phyloP scores from a whole-genome alignment of 2,888 invertebrate species.

The Hydraecia micacea region DNA sequence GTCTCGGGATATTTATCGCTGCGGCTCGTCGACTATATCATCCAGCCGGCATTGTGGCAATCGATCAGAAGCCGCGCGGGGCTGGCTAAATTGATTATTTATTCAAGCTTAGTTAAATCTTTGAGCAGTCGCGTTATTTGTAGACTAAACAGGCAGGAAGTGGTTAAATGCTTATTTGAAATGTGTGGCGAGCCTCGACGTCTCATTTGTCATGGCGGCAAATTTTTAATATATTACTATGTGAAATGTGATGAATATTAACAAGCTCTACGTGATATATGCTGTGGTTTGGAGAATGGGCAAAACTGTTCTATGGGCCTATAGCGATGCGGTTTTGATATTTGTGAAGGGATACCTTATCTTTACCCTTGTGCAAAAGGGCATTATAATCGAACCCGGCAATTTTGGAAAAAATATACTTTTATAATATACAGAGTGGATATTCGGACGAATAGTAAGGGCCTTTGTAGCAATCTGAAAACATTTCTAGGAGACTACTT shows the following conservation, averaged over 20 bases:
- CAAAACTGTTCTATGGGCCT: not conserved
- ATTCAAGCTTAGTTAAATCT: slow-evolving; percentile 88
- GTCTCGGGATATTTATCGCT: slow-evolving; percentile 90
- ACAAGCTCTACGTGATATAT: slow-evolving; percentile 41
- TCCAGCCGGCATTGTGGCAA: slow-evolving; percentile 88
- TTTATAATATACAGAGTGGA: not conserved
- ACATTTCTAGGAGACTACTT: not conserved
- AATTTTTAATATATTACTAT: slow-evolving; percentile 70
- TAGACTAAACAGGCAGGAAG: slow-evolving; percentile 84
- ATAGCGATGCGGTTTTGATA: not conserved
- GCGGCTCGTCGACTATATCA: slow-evolving; percentile 88
- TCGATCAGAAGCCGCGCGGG: slow-evolving; percentile 88
- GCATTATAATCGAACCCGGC: not conserved
- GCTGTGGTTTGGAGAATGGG: not conserved
- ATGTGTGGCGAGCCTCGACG: slow-evolving; percentile 71
- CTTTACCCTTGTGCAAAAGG: not conserved
- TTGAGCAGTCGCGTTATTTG: slow-evolving; percentile 85
- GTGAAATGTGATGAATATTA: slow-evolving; percentile 57
- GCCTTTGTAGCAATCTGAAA: not conserved
- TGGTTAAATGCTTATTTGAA: slow-evolving; percentile 83
- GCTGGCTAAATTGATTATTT: slow-evolving; percentile 88
- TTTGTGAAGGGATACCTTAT: not conserved
- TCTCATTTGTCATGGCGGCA: slow-evolving; percentile 75
- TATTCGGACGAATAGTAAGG: not conserved
- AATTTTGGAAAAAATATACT: not conserved